phyloP scores from a whole-genome alignment of 2,888 invertebrate species.

The Diplazon laetatorius region DNA sequence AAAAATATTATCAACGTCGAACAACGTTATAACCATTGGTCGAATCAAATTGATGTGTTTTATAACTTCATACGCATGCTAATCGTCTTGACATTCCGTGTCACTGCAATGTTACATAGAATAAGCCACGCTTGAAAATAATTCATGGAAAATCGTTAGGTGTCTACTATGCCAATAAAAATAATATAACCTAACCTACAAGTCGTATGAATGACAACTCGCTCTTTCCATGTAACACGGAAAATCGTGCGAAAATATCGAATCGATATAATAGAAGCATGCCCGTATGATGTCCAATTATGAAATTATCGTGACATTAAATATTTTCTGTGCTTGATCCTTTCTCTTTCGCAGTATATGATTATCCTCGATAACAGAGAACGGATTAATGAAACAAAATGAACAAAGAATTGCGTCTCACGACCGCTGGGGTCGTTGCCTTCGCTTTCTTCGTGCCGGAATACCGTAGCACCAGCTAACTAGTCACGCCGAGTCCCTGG shows the following conservation, averaged over 20 bases:
- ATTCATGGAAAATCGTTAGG: constrained; percentile 57
- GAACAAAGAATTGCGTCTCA: constrained; percentile 21
- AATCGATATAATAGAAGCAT: constrained; percentile 37
- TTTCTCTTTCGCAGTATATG: constrained; percentile 10
- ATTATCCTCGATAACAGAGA: constrained; percentile 39
- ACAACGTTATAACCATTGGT: neutral
- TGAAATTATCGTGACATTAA: constrained; percentile 53
- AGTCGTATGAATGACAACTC: constrained; percentile 38
- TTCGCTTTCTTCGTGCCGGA: constrained; percentile 18
- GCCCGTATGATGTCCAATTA: constrained; percentile 9
- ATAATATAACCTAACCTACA: constrained; percentile 39
- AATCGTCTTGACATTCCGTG: neutral
- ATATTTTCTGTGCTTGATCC: constrained; percentile 28
- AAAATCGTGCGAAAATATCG: constrained; percentile 14
- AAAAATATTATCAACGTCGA: too few relatives aligned
- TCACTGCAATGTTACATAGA: neutral
- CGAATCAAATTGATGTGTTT: neutral
- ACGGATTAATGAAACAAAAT: constrained; percentile 9
- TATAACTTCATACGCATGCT: neutral
- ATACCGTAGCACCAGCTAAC: constrained; percentile 30
- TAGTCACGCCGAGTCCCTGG: constrained; percentile 38
- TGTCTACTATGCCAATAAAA: constrained; percentile 43
- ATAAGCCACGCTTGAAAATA: constrained; percentile 26
- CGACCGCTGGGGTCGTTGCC: constrained; percentile 14
- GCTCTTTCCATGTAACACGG: constrained; percentile 21